Evolutionary conservation across 2,888 invertebrate genomes (phyloP).

Genomic region (Rapana venosa): DNA sequence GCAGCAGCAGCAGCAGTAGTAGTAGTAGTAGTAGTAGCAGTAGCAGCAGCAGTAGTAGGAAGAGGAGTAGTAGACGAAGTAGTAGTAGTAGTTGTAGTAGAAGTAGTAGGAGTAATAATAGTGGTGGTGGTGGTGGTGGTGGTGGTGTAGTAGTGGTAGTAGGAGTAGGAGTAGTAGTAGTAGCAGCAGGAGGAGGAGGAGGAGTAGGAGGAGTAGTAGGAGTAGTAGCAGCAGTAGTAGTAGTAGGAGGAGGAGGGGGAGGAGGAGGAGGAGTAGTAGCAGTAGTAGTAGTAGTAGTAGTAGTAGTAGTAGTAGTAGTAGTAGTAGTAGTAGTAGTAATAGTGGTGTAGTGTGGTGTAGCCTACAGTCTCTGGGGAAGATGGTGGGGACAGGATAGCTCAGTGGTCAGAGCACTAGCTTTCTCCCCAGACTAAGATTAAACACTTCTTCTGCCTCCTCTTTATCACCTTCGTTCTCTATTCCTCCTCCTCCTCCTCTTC

Average conservation of each 20-base stretch:
- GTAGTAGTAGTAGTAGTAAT: neutral
- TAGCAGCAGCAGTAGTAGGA: neutral
- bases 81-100: neutral
- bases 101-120: too few relatives aligned
- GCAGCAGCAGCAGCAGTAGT: neutral
- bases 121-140: neutral
- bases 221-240: too few relatives aligned
- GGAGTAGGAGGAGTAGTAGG: too few relatives aligned
- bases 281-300: too few relatives aligned
- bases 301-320: too few relatives aligned
- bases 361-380: neutral
- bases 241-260: too few relatives aligned
- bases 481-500: neutral
- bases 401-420: neutral
- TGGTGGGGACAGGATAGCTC: neutral
- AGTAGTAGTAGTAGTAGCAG: neutral
- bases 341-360: neutral
- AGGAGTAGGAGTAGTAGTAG: neutral
- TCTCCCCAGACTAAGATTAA: too few relatives aligned
- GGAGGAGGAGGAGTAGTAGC: too few relatives aligned
- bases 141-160: neutral
- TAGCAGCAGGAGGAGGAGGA: too few relatives aligned
- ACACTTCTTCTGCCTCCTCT: too few relatives aligned
- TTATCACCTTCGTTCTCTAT: neutral
- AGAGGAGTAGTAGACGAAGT: neutral